Evolutionary conservation across 2,888 invertebrate species (phyloP).

Genomic region (Ferdinandea cuprea): DNA sequence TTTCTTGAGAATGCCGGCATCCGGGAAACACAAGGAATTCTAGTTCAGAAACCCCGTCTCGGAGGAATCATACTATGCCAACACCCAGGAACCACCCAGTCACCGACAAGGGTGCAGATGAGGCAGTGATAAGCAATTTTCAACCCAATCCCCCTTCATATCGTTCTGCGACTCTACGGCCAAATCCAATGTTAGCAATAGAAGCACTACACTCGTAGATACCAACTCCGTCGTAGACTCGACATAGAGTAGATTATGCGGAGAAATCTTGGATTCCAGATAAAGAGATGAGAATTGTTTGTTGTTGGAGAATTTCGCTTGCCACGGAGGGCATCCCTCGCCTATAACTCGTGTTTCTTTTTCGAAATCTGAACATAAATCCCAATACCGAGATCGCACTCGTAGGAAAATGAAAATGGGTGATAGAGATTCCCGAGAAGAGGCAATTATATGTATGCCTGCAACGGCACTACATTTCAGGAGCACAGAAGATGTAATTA

Average conservation of each 20-base stretch:
- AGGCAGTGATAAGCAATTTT: conserved; percentile 34
- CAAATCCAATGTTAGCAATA: conserved; percentile 13
- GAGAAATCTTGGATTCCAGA: conserved; percentile 43
- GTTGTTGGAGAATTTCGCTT: conserved; percentile 32
- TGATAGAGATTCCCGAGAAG: conserved; percentile 2
- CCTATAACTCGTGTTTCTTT: conserved; percentile 11
- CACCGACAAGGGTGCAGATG: conserved; percentile 31
- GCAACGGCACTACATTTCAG: conserved; percentile 26
- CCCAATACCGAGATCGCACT: conserved; percentile 13
- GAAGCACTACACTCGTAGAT: conserved; percentile 36
- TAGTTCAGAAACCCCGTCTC: neutral
- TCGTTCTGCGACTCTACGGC: neutral
- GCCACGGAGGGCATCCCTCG: conserved; percentile 4
- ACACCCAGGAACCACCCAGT: conserved; percentile 3
- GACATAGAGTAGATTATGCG: conserved; percentile 56
- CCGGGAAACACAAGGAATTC: conserved; percentile 33
- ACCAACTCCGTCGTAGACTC: conserved; percentile 24
- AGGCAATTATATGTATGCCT: conserved; percentile 61
- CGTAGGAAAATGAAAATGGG: conserved; percentile 3
- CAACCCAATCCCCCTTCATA: neutral
- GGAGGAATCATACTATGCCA: conserved; percentile 14
- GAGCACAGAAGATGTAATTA: conserved; percentile 43
- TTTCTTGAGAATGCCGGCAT: conserved; percentile 6
- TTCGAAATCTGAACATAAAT: conserved; percentile 47
- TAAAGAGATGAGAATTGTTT: conserved; percentile 32